A percentile compares a stretch with the other conserved stretches of the same genome.
Evolutionary conservation across 2,113 vertebrate genomes (phyloP).

Genomic region (Oreochromis spilurus): DNA sequence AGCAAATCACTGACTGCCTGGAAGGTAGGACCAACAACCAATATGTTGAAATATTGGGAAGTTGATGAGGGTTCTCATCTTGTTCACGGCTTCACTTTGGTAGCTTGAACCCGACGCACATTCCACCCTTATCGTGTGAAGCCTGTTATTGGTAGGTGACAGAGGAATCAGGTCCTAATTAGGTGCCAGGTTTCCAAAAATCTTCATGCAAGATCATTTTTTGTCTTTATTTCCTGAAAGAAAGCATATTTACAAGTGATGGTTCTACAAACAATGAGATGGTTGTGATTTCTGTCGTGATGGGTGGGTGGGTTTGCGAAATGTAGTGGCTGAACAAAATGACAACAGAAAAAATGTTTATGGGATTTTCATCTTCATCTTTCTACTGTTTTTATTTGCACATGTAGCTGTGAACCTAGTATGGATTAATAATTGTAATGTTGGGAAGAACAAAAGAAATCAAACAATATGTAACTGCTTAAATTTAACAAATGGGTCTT

Average conservation of each 20-base stretch:
- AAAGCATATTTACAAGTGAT: neutral
- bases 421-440: neutral
- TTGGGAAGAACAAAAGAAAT: neutral
- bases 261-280: neutral
- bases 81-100: neutral
- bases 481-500: neutral
- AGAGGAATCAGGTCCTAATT: neutral
- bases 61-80: neutral
- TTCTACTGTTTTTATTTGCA: neutral
- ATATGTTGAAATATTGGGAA: neutral
- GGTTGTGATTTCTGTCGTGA: neutral
- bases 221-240: neutral
- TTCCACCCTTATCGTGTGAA: neutral
- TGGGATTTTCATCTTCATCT: neutral
- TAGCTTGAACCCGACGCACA: neutral
- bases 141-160: neutral
- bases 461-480: neutral
- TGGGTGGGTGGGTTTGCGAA: neutral
- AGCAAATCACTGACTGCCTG: neutral
- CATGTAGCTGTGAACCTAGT: constrained; percentile 6
- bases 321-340: neutral
- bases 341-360: neutral
- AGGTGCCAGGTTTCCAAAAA: neutral
- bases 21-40: neutral
- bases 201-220: neutral